Evolutionary conservation across 2,113 vertebrate genomes (phyloP).

Genomic region (Oreamnos americanus): DNA sequence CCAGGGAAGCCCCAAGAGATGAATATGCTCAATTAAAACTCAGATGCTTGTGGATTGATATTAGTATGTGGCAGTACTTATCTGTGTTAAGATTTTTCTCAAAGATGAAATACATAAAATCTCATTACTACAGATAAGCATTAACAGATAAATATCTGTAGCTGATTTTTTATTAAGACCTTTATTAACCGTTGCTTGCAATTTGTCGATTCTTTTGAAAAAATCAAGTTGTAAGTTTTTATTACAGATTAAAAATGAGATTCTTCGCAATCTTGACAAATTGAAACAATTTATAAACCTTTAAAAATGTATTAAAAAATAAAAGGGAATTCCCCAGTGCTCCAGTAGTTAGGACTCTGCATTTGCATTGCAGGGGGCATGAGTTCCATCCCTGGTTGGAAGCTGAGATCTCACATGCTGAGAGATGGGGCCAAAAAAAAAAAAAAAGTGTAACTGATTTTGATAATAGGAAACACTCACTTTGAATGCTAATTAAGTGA

Average conservation of each 20-base stretch:
- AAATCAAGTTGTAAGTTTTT: constrained; percentile 85
- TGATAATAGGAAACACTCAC: neutral
- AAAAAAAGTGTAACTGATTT: constrained; percentile 79
- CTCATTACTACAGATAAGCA: neutral
- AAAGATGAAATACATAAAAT: constrained; percentile 19
- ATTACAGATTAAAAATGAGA: constrained; percentile 94
- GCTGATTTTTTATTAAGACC: constrained; percentile 69
- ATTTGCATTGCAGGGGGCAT: neutral
- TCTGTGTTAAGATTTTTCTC: neutral
- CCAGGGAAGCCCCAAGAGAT: neutral
- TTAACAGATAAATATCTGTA: constrained; percentile 15
- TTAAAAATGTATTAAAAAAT: constrained; percentile 93
- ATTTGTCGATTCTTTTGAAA: constrained; percentile 83
- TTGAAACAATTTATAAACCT: constrained; percentile 98
- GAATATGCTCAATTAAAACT: neutral
- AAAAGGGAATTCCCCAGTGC: neutral
- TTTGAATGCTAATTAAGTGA: neutral
- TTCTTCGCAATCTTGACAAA: constrained; percentile 99
- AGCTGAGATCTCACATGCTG: neutral
- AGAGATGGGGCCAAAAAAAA: neutral
- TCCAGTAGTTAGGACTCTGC: neutral
- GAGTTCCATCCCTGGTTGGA: neutral
- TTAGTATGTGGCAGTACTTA: neutral
- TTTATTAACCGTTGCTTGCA: constrained; percentile 89
- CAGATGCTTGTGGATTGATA: neutral